Evolutionary conservation across 2,113 vertebrate genomes (phyloP), one percentile per base, ranked within the genome.

Genomic region (Tupaia tana): DNA sequence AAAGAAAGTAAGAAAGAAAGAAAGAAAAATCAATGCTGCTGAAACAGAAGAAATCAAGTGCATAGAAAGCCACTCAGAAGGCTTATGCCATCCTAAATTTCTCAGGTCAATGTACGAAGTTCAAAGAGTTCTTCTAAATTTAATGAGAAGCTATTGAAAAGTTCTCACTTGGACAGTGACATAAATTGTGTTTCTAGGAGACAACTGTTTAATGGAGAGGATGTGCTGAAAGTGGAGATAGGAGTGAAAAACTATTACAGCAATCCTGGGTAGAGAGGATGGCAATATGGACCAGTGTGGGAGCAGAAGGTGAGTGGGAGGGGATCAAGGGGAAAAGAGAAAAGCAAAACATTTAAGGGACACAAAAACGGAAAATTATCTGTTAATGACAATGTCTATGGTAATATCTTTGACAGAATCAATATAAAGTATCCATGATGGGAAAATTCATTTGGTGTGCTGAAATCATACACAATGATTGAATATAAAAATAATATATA

Each of bases 71-170:
- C 16, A 58, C 22, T 90, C 71, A 24, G 56, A 19, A 78, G 7
- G 75, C 59, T 93, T 64, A 66, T 14, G 12, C 43, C 22, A n/a
- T 31, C 64, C 64, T 24, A 22, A 34, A 52, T 59, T 66, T 66
- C 31, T 81, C 52, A 86, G 61, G 71, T 11, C 34, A 84, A 19
- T 80, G 24, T 31, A 71, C 83, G 59, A 19, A 67, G 19, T 64
- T 83, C 43, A 84, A 29, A 56, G 59, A 90, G 73, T 67, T 91
- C 88, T 22, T 87, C n/a, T 24, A 71, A 12, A 58, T 93, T 80
- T 83, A 97, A 75, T 61, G 43, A 64, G 52, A 91, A 91, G 59
- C 22, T 54, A 24, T 52, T 61, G 20, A 84, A 58, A 63, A 66
- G 63, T 24, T 80, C 69, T 83, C 27, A 71, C 59, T n/a, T 58